Conservation (phyloP, 2,797 vertebrate genomes). For the Gouania willdenowi region DNA sequence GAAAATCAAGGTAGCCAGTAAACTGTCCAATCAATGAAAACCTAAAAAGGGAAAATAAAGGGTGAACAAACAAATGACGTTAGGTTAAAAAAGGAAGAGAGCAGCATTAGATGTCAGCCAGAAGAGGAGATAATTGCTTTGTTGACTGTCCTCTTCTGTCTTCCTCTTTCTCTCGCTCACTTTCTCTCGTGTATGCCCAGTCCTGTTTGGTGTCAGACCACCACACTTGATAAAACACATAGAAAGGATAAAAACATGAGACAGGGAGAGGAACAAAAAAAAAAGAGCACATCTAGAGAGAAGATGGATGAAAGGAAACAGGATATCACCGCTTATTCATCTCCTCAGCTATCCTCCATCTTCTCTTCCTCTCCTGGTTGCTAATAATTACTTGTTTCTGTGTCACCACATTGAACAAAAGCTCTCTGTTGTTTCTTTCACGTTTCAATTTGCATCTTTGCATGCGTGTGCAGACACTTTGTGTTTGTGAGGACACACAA, state of each 20-base stretch:
- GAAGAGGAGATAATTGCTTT: conserved; percentile 58
- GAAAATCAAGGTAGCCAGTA: conserved; percentile 30
- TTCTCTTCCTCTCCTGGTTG: conserved; percentile 6
- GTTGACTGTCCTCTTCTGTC: conserved; percentile 31
- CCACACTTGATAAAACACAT: conserved; percentile 15
- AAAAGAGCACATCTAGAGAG: background rate
- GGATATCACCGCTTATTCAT: conserved; percentile 8
- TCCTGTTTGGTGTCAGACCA: conserved; percentile 50
- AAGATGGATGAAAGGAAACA: background rate
- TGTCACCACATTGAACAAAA: conserved; percentile 51
- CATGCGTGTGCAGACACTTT: background rate
- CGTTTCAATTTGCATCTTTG: conserved; percentile 27
- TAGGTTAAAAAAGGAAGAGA: conserved; percentile 15
- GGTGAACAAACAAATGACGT: conserved; percentile 35
- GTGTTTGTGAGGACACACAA: conserved; percentile 27
- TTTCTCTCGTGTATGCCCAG: conserved; percentile 17
- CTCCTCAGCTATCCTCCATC: background rate
- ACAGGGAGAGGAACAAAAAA: background rate
- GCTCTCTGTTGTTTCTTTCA: conserved; percentile 30
- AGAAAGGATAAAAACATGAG: conserved; percentile 1
- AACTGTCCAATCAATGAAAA: conserved; percentile 31
- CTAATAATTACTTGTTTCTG: conserved; percentile 57
- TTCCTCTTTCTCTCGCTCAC: conserved; percentile 4
- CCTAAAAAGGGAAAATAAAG: conserved; percentile 22
- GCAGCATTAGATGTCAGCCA: conserved; percentile 46